Percentiles rank a stretch among this genome's conserved stretches.
Conservation (phyloP, 2,888 invertebrate species). For the Drosophila silvestris region DNA sequence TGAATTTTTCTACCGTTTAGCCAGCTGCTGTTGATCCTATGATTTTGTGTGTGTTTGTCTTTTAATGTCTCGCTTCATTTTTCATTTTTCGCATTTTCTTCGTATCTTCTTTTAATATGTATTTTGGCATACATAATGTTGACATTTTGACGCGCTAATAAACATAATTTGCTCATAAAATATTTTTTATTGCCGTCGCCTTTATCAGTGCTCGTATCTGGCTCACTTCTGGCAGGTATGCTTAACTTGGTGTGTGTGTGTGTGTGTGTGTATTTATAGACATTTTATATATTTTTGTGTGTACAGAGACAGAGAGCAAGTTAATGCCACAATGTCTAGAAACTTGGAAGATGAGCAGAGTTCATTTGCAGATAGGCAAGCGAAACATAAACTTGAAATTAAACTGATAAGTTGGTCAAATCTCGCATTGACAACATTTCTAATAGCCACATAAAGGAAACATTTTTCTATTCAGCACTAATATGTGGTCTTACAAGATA, state of each 20-base stretch:
- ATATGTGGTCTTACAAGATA: background rate
- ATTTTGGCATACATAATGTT: slow-evolving; percentile 74
- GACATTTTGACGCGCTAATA: slow-evolving; percentile 81
- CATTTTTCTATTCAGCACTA: background rate
- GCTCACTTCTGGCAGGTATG: slow-evolving; percentile 53
- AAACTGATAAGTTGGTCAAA: slow-evolving; percentile 31
- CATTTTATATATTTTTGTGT: slow-evolving; percentile 26
- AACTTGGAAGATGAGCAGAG: slow-evolving; percentile 39
- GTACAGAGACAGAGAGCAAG: slow-evolving; percentile 23
- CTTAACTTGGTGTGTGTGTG: slow-evolving; percentile 25
- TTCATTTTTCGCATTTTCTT: slow-evolving; percentile 44
- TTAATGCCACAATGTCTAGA: slow-evolving; percentile 40
- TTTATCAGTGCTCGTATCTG: slow-evolving; percentile 60
- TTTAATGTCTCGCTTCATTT: slow-evolving; percentile 54
- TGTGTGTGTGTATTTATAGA: background rate
- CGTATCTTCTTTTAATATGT: slow-evolving; percentile 64
- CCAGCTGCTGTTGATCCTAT: slow-evolving; percentile 8
- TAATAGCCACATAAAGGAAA: slow-evolving; percentile 1
- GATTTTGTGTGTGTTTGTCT: slow-evolving; percentile 4
- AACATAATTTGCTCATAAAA: slow-evolving; percentile 80
- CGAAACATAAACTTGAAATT: slow-evolving; percentile 55
- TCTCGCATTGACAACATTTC: background rate
- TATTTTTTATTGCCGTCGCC: slow-evolving; percentile 74
- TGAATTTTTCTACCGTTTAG: slow-evolving; percentile 28
- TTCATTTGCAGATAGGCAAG: slow-evolving; percentile 51